Percentiles rank a stretch among this genome's conserved stretches.
phyloP scores from a whole-genome alignment of 1,140 invertebrate genomes.

The Drosophila quadrilineata region DNA sequence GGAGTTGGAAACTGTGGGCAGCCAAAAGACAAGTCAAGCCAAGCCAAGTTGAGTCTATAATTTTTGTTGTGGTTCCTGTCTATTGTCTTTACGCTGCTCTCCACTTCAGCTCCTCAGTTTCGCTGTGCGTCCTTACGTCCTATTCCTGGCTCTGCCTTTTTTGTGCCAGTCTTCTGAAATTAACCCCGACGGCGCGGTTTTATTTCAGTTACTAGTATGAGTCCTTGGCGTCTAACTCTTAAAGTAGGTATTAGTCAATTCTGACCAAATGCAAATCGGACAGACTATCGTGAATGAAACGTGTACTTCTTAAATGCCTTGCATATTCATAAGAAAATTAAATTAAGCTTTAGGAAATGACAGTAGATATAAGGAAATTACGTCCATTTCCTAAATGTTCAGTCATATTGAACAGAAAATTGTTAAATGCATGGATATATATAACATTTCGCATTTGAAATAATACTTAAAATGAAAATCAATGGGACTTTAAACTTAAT shows the following conservation, averaged over 20 bases:
- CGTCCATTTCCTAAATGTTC: no score
- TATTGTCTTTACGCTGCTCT: conserved; percentile 64
- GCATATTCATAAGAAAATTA: not conserved
- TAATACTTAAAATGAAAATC: no score
- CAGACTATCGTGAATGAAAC: not conserved
- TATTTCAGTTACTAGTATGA: conserved; percentile 14
- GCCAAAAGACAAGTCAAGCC: conserved; percentile 49
- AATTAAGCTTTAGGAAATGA: not conserved
- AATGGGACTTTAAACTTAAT: no score
- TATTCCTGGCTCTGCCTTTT: no score
- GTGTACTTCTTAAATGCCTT: not conserved
- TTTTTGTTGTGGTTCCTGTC: conserved; percentile 78
- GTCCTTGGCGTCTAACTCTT: conserved; percentile 54
- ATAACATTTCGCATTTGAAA: no score
- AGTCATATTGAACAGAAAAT: no score
- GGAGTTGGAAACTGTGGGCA: conserved; percentile 35
- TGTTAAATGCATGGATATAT: no score
- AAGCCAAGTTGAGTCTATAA: conserved; percentile 76
- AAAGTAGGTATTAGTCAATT: conserved; percentile 47
- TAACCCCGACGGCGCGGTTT: conserved; percentile 17
- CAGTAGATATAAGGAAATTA: no score
- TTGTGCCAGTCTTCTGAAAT: not conserved
- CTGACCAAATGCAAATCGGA: not conserved
- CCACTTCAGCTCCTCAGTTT: conserved; percentile 1
- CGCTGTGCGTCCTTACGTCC: not conserved